These are phyloP conservation scores for Leucoraja erinaceus DNA, from an alignment of 2,113 vertebrate species.

Conservation along the genomic window DNA sequence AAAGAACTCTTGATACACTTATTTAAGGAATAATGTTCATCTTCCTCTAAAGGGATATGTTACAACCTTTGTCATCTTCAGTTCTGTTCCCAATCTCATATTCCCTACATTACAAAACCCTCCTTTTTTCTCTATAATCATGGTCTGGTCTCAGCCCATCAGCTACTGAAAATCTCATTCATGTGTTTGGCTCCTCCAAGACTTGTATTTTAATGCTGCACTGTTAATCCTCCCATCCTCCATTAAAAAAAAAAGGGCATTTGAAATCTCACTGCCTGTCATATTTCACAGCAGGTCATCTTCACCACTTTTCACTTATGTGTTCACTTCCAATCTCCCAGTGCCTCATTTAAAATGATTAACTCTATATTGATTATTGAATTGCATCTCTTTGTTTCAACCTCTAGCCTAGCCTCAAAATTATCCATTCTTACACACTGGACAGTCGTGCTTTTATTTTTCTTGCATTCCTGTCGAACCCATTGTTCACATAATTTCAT, in stretches of 20 bases:
- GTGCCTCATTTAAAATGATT: not conserved
- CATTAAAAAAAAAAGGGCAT: not conserved
- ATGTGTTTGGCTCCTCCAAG: not conserved
- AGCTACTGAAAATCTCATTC: not conserved
- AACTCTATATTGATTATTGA: not conserved
- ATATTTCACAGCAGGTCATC: not conserved
- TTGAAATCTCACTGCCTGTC: not conserved
- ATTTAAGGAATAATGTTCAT: not conserved
- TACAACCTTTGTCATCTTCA: not conserved
- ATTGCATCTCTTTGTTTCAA: not conserved
- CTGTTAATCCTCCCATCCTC: not conserved
- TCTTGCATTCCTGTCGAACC: not conserved
- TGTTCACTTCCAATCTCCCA: not conserved
- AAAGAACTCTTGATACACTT: no score
- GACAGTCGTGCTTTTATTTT: not conserved
- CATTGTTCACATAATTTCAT: not conserved
- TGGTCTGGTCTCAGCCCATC: not conserved
- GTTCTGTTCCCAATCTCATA: not conserved
- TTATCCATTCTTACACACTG: not conserved
- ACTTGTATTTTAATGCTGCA: not conserved
- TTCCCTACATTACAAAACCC: not conserved
- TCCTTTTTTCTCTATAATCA: not conserved
- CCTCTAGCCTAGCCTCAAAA: not conserved
- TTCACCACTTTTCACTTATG: not conserved
- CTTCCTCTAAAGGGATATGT: not conserved